Evolutionary conservation across 2,888 invertebrate species (phyloP), one percentile per base, ranked within the genome.

Genomic region (Macrophya alboannulata): DNA sequence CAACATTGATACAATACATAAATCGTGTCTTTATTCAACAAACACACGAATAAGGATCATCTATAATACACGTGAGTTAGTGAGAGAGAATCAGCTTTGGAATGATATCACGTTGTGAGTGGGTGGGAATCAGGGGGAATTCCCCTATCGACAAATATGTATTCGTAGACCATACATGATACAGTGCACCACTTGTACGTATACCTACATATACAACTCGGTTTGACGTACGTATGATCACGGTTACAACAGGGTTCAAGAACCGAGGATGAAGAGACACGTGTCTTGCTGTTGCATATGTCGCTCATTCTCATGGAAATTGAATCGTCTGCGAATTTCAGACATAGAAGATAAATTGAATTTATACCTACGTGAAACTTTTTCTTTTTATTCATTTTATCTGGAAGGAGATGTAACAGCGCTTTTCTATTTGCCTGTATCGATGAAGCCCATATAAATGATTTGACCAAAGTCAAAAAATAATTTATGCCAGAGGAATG

Each of bases 61-160:
- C 17, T 1, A 17, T 1, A 17, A 51, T 51, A 31, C 25, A 55
- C 12, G 21, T 25, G 74, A 72, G 21, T 25, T 45, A 72, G 43
- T 37, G 4, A n/a, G 40, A 72, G 40, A 72, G 74, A 1, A 15
- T 74, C 12, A 12, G 45, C 5, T 12, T 1, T 21, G 31, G 74
- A 74, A 21, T 12, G 45, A 43, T 21, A 74, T 45, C 45, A 74
- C 74, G 74, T 21, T 45, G 4, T 10, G 10, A 21, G 45, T 21
- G 12, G 10, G 74, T 74, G 45, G 21, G 45, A 25, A 74, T 21
- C 45, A 37, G n/a, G 37, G 77, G 31, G 31, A 77, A 77, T 51
- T 17, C 10, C 43, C 45, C 72, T 43, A 25, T 21, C 21, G 21
- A 74, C 45, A 31, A 55, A 77, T 37, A n/a, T n/a, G n/a, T n/a